Percentiles rank a stretch among this genome's conserved stretches.
These are phyloP conservation scores for Arrhopalites spinosus DNA, from an alignment of 2,888 invertebrate species.

Conservation along the genomic window DNA sequence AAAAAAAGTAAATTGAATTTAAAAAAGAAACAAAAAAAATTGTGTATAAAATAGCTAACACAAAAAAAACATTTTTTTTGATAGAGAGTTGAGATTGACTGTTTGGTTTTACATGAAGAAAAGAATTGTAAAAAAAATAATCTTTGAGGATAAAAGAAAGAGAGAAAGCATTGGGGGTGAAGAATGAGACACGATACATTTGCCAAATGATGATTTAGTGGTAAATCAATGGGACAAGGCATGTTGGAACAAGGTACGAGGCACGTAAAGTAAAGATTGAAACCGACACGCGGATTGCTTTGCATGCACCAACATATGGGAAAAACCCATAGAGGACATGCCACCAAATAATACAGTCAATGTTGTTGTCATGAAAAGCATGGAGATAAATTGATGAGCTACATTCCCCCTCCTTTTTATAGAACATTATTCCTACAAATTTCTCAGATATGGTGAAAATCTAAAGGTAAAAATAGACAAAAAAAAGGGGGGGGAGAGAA, in stretches of 20 bases:
- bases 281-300: slow-evolving; percentile 31
- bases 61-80: too few species aligned
- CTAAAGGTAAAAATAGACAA: neutral
- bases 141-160: neutral
- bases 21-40: too few species aligned
- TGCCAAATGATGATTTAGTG: slow-evolving; percentile 34
- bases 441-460: neutral
- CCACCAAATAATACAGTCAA: slow-evolving; percentile 5
- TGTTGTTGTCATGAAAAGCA: slow-evolving; percentile 24
- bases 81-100: too few species aligned
- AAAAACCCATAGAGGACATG: slow-evolving; percentile 3
- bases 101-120: too few species aligned
- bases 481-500: neutral
- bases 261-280: slow-evolving; percentile 26
- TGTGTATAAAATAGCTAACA: too few species aligned
- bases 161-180: neutral
- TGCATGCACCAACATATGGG: slow-evolving; percentile 11
- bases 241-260: slow-evolving; percentile 31
- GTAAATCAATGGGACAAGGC: slow-evolving; percentile 25
- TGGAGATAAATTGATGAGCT: slow-evolving; percentile 31
- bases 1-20: too few species aligned
- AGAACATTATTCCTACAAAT: neutral
- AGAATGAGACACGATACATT: slow-evolving; percentile 22
- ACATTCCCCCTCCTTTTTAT: neutral
- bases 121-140: too few species aligned